Evolutionary conservation across 2,888 invertebrate species (phyloP).

Genomic region (Plebejus anna): DNA sequence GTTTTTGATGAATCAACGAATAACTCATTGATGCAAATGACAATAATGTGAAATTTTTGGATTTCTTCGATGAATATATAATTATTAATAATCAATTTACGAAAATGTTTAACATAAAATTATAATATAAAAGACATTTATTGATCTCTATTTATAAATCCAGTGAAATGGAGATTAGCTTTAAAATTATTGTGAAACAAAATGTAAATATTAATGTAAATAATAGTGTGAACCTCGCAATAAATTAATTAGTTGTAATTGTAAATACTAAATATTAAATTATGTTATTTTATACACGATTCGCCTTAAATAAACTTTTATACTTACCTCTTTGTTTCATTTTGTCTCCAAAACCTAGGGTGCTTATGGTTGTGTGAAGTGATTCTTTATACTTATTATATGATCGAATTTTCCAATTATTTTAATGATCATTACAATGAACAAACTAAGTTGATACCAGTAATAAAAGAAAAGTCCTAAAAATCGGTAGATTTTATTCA

Average conservation of each 20-base stretch:
- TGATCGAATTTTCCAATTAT: no score
- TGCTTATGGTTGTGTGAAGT: no score
- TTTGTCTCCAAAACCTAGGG: not conserved
- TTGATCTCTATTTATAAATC: conserved; percentile 26
- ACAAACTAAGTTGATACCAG: no score
- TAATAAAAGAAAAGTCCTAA: no score
- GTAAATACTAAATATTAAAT: conserved; percentile 32
- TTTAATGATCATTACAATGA: no score
- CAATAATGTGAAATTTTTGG: conserved; percentile 15
- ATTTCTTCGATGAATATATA: conserved; percentile 20
- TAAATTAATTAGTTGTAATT: conserved; percentile 28
- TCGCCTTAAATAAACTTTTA: conserved; percentile 18
- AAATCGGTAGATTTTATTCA: no score
- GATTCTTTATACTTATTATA: no score
- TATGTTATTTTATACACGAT: conserved; percentile 21
- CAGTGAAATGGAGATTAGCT: conserved; percentile 27
- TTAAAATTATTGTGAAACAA: conserved; percentile 32
- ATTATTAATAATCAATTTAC: conserved; percentile 23
- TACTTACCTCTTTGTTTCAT: not conserved
- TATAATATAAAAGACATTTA: conserved; percentile 27
- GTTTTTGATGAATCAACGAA: conserved; percentile 25
- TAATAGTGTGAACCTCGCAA: conserved; percentile 34
- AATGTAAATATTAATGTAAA: conserved; percentile 34
- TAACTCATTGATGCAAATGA: conserved; percentile 21
- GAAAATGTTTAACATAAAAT: conserved; percentile 15